A percentile compares a stretch with the other conserved stretches of the same genome.
phyloP scores from a whole-genome alignment of 2,888 invertebrate species.

The Sceliomorpha sp. region DNA sequence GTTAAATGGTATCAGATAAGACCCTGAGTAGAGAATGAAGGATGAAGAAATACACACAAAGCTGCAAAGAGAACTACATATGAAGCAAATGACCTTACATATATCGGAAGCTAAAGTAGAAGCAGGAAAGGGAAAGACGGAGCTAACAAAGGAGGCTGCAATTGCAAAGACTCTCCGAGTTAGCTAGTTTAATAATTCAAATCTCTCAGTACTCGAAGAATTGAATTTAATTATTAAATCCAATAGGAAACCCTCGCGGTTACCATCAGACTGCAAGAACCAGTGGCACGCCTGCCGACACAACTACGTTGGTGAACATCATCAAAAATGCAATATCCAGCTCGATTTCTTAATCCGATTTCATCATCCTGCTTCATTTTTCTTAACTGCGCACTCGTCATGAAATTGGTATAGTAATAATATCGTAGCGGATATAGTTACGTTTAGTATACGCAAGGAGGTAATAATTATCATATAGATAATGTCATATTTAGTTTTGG shows the following conservation, averaged over 20 bases:
- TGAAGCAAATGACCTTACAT: slow-evolving; percentile 19
- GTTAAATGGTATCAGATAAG: slow-evolving; percentile 23
- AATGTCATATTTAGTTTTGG: too few species aligned
- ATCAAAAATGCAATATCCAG: slow-evolving; percentile 79
- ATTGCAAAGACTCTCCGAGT: slow-evolving; percentile 66
- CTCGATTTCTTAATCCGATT: slow-evolving; percentile 79
- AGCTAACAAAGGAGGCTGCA: slow-evolving; percentile 58
- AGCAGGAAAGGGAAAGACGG: slow-evolving; percentile 46
- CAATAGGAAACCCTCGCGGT: slow-evolving; percentile 74
- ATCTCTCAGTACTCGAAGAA: slow-evolving; percentile 80
- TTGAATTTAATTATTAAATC: slow-evolving; percentile 81
- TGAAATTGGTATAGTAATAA: slow-evolving; percentile 12
- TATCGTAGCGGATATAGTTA: not conserved
- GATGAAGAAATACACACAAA: slow-evolving; percentile 33
- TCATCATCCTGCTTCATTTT: slow-evolving; percentile 59
- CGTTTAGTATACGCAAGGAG: too few species aligned
- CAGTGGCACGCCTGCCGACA: slow-evolving; percentile 36
- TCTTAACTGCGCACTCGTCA: slow-evolving; percentile 23
- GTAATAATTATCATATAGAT: too few species aligned
- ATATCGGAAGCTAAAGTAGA: slow-evolving; percentile 26
- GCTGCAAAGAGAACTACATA: slow-evolving; percentile 13
- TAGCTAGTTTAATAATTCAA: slow-evolving; percentile 77
- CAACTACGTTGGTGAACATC: slow-evolving; percentile 61
- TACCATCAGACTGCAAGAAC: slow-evolving; percentile 62
- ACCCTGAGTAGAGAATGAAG: slow-evolving; percentile 17